phyloP scores from a whole-genome alignment of 2,113 vertebrate genomes.

The Caracal caracal region DNA sequence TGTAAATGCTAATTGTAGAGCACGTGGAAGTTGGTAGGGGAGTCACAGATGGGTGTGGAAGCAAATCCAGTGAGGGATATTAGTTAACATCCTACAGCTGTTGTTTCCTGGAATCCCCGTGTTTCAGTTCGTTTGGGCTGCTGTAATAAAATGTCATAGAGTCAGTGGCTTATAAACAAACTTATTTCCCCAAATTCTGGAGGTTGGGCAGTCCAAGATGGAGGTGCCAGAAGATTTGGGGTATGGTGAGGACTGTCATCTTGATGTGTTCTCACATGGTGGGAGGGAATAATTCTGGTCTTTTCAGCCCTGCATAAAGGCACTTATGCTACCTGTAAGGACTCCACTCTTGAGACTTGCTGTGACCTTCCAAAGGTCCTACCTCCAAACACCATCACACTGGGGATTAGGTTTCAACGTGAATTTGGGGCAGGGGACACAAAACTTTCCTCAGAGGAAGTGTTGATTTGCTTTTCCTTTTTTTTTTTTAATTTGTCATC shows the following conservation, averaged over 20 bases:
- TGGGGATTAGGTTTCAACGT: neutral
- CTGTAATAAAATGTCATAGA: neutral
- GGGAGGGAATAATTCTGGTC: neutral
- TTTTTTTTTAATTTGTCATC: no score
- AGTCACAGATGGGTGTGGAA: neutral
- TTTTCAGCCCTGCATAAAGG: neutral
- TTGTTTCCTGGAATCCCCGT: neutral
- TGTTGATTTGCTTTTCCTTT: neutral
- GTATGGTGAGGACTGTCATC: neutral
- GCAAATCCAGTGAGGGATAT: neutral
- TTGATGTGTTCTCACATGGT: accelerated
- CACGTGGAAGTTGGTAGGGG: neutral
- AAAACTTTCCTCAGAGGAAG: neutral
- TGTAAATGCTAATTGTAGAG: neutral
- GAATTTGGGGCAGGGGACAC: no score
- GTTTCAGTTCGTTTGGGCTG: neutral
- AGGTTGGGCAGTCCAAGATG: neutral
- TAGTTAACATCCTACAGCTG: neutral
- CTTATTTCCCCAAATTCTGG: neutral
- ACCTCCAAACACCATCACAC: neutral
- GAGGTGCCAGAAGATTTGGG: neutral
- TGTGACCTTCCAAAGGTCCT: neutral
- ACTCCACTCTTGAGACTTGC: neutral
- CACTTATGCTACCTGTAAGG: neutral
- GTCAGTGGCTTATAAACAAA: neutral